These are phyloP conservation scores for Diadumene lineata DNA, from an alignment of 92 coral and sea anemone genomes.

Conservation along the genomic window DNA sequence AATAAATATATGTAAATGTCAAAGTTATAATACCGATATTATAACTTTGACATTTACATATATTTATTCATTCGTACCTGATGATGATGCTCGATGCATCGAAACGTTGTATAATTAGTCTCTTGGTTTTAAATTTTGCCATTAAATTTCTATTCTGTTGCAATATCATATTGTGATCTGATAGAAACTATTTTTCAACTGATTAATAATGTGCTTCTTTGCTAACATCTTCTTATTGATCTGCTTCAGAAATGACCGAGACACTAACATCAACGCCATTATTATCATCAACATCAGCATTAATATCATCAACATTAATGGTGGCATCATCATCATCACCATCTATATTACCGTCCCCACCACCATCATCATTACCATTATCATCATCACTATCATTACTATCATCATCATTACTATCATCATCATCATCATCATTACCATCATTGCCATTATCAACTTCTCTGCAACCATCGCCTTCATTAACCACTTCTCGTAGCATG, in stretches of 20 bases:
- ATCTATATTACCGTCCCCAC: conserved; percentile 1
- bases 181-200: neutral
- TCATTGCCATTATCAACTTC: neutral
- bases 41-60: too few relatives aligned
- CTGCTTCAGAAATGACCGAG: conserved; percentile 5
- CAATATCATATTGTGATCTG: neutral
- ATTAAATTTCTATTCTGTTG: neutral
- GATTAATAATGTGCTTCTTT: neutral
- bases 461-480: conserved; percentile 2
- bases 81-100: too few relatives aligned
- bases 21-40: too few relatives aligned
- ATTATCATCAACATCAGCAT: neutral
- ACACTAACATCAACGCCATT: neutral
- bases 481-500: conserved; percentile 1
- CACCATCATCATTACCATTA: neutral
- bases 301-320: neutral
- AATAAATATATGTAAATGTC: too few relatives aligned
- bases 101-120: too few relatives aligned
- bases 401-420: neutral
- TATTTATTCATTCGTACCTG: too few relatives aligned
- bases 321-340: conserved; percentile 2
- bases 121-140: neutral
- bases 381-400: neutral
- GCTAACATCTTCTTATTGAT: conserved; percentile 21
- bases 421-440: conserved; percentile 2